phyloP scores from a whole-genome alignment of 2,797 vertebrate genomes.

The Lutjanus argentimaculatus region DNA sequence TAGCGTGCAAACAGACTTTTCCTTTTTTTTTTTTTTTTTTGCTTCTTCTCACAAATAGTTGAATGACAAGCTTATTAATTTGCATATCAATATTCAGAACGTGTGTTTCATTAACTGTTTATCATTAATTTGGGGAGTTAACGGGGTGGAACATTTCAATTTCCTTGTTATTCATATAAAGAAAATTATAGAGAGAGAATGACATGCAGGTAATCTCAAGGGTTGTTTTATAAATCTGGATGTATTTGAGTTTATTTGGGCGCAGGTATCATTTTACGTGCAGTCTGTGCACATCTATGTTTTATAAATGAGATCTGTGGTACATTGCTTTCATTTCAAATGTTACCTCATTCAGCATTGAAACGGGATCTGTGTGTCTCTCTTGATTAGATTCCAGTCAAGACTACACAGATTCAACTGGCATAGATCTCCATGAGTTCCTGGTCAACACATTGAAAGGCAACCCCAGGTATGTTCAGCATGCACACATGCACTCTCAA shows the following conservation, averaged over 20 bases:
- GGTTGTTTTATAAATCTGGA: slow-evolving; percentile 6
- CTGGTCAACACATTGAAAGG: slow-evolving; percentile 99
- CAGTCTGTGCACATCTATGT: neutral
- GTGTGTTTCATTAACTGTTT: slow-evolving; percentile 38
- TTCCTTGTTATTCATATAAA: slow-evolving; percentile 18
- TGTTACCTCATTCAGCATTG: neutral
- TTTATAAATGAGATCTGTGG: neutral
- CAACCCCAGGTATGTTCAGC: slow-evolving; percentile 93
- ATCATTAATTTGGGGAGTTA: slow-evolving; percentile 48
- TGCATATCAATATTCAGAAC: slow-evolving; percentile 49
- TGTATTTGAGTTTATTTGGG: neutral
- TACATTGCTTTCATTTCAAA: neutral
- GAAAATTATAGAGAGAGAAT: slow-evolving; percentile 11
- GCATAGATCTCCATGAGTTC: slow-evolving; percentile 99
- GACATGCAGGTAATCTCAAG: neutral
- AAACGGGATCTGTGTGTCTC: neutral
- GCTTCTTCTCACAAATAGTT: neutral
- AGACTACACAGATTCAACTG: slow-evolving; percentile 99
- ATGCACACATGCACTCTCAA: neutral
- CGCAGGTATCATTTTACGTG: neutral
- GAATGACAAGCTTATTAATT: slow-evolving; percentile 54
- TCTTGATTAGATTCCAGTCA: slow-evolving; percentile 94
- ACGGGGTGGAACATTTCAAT: slow-evolving; percentile 44
- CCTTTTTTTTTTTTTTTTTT: neutral
- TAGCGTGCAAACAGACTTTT: neutral